Base-by-base conservation (phyloP, 2,113 vertebrate genomes). In the Psittacula cyanocephala region DNA sequence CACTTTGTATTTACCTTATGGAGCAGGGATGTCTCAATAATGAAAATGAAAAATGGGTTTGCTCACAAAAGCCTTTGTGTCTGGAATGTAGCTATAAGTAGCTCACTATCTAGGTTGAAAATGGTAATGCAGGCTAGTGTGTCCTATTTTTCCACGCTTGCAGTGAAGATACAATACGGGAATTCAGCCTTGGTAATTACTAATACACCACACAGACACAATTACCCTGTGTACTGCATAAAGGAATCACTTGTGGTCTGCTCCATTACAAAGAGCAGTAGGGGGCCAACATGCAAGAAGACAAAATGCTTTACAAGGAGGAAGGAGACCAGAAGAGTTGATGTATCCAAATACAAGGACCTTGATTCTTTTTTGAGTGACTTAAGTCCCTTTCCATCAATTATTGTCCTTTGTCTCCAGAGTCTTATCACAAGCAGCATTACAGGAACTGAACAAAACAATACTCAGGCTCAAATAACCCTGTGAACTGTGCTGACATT, bases 121-220 rank as follows among this genome's bases (percentile, higher is more conserved):
- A 97, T 82, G 97, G 97, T 85, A 97, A 96, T 96, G 96, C 93
- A 97, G 93, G 64, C 87, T 94, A 95, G 90, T 93, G 94, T 97
- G 97, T 97, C 97, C 98, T 98, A 98, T 98, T 98, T 98, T 98
- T 98, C 96, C 93, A 97, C 87, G 96, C 98, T 98, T 97, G 96
- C 96, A 98, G 97, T 97, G 97, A 97, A 98, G 97, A 98, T 97
- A 99, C 99, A 99, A 99, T 99, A 98, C 97, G 98, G 98, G 98
- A 99, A 99, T 99, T 99, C 98, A 99, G 98, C 96, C 92, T 98
- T 98, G 97, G 98, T 98, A 99, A 99, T 98, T 98, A 98, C 97
- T 98, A 98, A 99, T 98, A 98, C 98, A 98, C 98, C 98, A 98
- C 97, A 97, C 97, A 98, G 98, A 98, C 98, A 99, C 98, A 99